Evolutionary conservation across 53 echinoderm and acorn worm genomes (phyloP).

Genomic region (Hippasteria phrygiana): DNA sequence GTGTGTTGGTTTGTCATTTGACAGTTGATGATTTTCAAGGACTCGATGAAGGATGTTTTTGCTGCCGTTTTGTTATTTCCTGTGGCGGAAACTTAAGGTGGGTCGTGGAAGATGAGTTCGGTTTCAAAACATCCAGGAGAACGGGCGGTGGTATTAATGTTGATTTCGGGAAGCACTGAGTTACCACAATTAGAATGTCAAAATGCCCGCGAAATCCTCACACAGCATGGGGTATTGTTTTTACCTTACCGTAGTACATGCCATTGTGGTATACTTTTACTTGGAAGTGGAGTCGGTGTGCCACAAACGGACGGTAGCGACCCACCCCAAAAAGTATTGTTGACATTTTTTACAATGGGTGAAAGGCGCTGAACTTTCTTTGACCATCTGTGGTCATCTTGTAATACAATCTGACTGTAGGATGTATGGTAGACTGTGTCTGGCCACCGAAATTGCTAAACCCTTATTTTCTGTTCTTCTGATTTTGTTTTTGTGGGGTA

Average conservation of each 20-base stretch:
- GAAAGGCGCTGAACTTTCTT: not conserved
- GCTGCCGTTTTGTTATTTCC: constrained; percentile 75
- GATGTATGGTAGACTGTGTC: not conserved
- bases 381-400: not conserved
- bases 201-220: too few relatives aligned
- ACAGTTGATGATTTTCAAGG: not conserved
- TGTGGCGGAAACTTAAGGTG: constrained; percentile 75
- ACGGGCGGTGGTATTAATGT: not conserved
- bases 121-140: not conserved
- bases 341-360: not conserved
- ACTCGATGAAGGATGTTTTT: constrained; percentile 65
- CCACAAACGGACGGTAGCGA: not conserved
- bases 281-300: not conserved
- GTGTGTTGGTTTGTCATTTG: not conserved
- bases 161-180: not conserved
- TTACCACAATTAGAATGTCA: not conserved
- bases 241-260: not conserved
- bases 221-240: not conserved
- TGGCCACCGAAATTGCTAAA: not conserved
- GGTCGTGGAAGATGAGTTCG: not conserved
- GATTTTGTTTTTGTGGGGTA: not conserved
- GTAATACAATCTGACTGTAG: not conserved
- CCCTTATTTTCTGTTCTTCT: not conserved
- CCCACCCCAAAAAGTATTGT: not conserved
- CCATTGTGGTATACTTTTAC: not conserved